phyloP scores from a whole-genome alignment of 2,888 invertebrate genomes.

The Acanthosepion pharaonis region DNA sequence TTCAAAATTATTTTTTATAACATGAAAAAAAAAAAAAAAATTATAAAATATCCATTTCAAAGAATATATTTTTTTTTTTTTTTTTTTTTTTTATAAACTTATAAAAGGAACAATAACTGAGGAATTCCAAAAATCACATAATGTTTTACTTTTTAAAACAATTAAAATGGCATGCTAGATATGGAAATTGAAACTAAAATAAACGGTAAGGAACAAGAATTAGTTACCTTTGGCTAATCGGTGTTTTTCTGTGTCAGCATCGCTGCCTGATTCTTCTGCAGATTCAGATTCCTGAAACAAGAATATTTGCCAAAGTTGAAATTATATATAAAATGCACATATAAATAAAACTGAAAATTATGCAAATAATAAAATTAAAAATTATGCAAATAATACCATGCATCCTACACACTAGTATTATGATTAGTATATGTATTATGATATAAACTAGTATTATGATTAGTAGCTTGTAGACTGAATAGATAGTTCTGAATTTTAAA shows the following conservation, averaged over 20 bases:
- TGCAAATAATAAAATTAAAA: no score
- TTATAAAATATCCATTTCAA: neutral
- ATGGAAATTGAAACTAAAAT: neutral
- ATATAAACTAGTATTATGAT: no score
- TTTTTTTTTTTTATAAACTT: neutral
- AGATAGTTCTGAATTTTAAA: no score
- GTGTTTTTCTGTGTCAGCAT: slow-evolving; percentile 48
- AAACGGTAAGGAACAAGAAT: neutral
- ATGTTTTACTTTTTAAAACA: neutral
- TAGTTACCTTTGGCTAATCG: slow-evolving; percentile 37
- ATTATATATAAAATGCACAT: no score
- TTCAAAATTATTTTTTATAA: neutral
- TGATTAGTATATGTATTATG: no score
- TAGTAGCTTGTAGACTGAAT: no score
- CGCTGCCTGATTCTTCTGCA: slow-evolving; percentile 68
- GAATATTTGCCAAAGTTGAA: neutral
- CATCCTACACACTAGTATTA: no score
- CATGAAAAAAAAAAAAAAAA: neutral
- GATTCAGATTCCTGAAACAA: slow-evolving; percentile 75
- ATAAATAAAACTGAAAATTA: no score
- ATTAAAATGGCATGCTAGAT: neutral
- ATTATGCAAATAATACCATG: no score
- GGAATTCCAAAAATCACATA: neutral
- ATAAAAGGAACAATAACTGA: neutral
- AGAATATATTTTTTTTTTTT: no score